Evolutionary conservation across 2,888 invertebrate genomes (phyloP).

Genomic region (Erebia epiphron): DNA sequence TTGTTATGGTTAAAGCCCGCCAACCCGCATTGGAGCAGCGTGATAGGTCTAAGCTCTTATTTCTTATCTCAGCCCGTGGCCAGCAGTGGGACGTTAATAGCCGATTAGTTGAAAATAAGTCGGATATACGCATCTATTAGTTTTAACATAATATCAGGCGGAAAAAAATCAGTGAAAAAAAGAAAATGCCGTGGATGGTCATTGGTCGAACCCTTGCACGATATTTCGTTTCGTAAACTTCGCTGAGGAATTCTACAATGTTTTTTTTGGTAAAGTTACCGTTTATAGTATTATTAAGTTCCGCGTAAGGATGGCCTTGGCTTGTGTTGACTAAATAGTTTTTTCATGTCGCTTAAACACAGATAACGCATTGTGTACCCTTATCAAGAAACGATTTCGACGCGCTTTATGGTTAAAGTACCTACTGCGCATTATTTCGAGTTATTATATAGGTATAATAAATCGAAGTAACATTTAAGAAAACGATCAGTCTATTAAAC

Average conservation of each 20-base stretch:
- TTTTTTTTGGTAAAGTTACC: constrained; percentile 45
- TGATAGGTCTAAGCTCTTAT: too few relatives aligned
- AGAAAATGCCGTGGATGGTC: background rate
- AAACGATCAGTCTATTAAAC: too few relatives aligned
- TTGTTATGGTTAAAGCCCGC: too few relatives aligned
- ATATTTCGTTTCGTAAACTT: background rate
- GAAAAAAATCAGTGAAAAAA: background rate
- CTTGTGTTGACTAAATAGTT: constrained; percentile 64
- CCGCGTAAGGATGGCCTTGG: constrained; percentile 72
- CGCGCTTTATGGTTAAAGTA: constrained; percentile 15
- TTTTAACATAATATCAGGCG: too few relatives aligned
- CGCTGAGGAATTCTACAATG: constrained; percentile 14
- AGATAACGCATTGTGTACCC: constrained; percentile 68
- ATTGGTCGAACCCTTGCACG: too few relatives aligned
- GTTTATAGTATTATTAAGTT: constrained; percentile 55
- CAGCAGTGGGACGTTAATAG: too few relatives aligned
- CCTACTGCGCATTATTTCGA: constrained; percentile 16
- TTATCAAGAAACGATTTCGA: constrained; percentile 52
- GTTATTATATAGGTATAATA: background rate
- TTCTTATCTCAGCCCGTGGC: too few relatives aligned
- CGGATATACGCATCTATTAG: too few relatives aligned
- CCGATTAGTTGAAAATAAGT: too few relatives aligned
- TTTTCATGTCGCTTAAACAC: constrained; percentile 54
- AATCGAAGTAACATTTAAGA: background rate
- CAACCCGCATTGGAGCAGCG: too few relatives aligned